Base-by-base conservation (phyloP, 2,888 invertebrate species). In the Monopis laevigella region DNA sequence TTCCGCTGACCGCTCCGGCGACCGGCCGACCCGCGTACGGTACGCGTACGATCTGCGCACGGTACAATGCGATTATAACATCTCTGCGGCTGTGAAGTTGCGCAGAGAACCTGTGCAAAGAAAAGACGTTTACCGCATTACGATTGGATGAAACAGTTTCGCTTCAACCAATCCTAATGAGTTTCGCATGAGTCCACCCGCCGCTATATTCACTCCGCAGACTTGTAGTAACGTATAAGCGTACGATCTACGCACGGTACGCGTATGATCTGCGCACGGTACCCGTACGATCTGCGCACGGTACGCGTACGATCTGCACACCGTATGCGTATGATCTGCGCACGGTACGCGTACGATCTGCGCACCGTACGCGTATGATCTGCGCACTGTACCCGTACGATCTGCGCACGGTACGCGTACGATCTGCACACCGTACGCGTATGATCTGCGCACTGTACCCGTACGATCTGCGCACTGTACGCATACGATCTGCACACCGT, bases 261-360 rank as follows among this genome's bases (percentile, higher is more conserved):
- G 32, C 11, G 21, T 21, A 13, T 7, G 29, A 7, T 29, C 11
- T 12, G 29, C n/a, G n/a, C n/a, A n/a, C n/a, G n/a, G n/a, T n/a
- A n/a, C n/a, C n/a, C n/a, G 40, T 40, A 6, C 28, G n/a, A 16
- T 18, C 40, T 17, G 27, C 36, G 27, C 41, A 36, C 27, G 36
- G 27, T 32, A n/a, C 29, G 32, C 11, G 21, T 21, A 13, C 12
- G 29, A 7, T 29, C 11, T 12, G n/a, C n/a, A n/a, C n/a, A n/a
- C n/a, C n/a, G n/a, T n/a, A n/a, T n/a, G n/a, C n/a, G n/a, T n/a
- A n/a, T n/a, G n/a, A n/a, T n/a, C n/a, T n/a, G n/a, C n/a, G n/a
- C n/a, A n/a, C n/a, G n/a, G n/a, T 24, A 24, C 6, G 6, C 24
- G 24, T 24, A 6, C 24, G 24, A 24, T 10, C 10, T 10, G n/a